Evolutionary conservation across 2,113 vertebrate species (phyloP).

Genomic region (Mola mola): DNA sequence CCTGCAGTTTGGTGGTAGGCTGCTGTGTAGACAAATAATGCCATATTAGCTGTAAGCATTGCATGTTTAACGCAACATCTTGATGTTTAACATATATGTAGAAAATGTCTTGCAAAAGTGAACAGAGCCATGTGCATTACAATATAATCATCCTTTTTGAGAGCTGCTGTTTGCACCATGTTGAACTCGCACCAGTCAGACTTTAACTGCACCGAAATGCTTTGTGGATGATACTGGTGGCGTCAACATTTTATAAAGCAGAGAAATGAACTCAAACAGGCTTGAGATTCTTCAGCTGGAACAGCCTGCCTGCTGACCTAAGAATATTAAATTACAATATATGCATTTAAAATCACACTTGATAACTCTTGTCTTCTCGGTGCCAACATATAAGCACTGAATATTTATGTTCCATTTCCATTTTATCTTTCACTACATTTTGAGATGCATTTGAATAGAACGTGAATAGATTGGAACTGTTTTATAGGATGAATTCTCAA

Average conservation of each 20-base stretch:
- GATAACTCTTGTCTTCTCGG: neutral
- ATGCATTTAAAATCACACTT: neutral
- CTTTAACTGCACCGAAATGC: no score
- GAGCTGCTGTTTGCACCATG: no score
- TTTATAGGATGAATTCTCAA: neutral
- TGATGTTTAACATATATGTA: no score
- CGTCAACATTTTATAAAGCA: neutral
- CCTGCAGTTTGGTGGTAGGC: no score
- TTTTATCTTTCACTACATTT: neutral
- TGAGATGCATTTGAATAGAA: slow-evolving; percentile 2
- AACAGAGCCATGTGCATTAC: no score
- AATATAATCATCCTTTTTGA: no score
- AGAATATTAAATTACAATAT: slow-evolving; percentile 19
- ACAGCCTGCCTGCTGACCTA: slow-evolving; percentile 2
- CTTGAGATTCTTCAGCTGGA: no score
- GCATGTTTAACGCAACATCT: no score
- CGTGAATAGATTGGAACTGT: neutral
- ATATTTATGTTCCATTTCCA: neutral
- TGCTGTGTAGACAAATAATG: no score
- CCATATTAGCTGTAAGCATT: no score
- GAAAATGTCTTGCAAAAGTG: no score
- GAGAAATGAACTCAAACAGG: neutral
- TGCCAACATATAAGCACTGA: no score
- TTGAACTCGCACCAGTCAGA: neutral
- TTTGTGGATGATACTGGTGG: neutral